phyloP scores from a whole-genome alignment of 2,888 invertebrate species.

The Apodemia mormo region DNA sequence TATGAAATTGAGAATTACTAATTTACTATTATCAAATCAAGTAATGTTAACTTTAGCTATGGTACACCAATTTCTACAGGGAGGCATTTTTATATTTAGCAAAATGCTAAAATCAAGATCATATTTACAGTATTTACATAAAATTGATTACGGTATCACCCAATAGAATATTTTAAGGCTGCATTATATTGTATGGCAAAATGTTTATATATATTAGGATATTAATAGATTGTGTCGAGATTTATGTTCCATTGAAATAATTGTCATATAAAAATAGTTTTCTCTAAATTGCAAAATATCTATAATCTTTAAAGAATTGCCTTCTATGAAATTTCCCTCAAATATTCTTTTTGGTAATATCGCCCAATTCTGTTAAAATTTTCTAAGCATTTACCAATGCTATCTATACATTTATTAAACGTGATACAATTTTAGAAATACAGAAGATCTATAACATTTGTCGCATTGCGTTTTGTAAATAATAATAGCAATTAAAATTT shows the following conservation, averaged over 20 bases:
- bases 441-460: background rate
- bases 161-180: background rate
- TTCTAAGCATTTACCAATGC: background rate
- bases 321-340: background rate
- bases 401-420: too few species aligned
- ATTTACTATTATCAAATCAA: background rate
- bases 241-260: background rate
- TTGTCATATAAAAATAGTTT: constrained; percentile 3
- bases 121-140: constrained; percentile 9
- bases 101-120: background rate
- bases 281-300: background rate
- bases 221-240: background rate
- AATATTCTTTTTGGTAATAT: constrained; percentile 3
- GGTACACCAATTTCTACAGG: background rate
- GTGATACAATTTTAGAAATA: background rate
- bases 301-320: background rate
- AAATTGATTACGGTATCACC: background rate
- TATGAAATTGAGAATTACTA: background rate
- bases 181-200: background rate
- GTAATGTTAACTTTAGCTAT: background rate
- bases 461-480: background rate
- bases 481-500: background rate
- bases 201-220: background rate
- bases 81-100: background rate
- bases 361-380: background rate